Conservation (phyloP, 2,888 invertebrate species). For the Mythimna loreyi region DNA sequence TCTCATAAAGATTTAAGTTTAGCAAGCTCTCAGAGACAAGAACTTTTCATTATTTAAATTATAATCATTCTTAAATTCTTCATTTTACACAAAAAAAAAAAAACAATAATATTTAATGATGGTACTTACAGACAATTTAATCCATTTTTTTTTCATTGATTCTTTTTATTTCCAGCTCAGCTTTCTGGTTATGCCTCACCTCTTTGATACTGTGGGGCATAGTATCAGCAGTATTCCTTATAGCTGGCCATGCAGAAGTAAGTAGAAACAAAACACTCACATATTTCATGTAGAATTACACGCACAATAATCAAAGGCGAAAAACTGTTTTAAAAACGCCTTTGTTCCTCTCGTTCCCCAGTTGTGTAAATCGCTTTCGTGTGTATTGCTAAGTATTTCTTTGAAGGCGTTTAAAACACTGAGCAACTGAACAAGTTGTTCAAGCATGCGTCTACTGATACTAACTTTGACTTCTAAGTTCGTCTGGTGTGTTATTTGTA, state of each 20-base stretch:
- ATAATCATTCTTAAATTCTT: too few species aligned
- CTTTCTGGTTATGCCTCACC: conserved; percentile 90
- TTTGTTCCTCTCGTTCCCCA: conserved; percentile 61
- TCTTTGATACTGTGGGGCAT: conserved; percentile 92
- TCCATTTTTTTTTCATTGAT: too few species aligned
- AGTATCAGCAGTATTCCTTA: conserved; percentile 90
- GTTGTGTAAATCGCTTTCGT: conserved; percentile 61
- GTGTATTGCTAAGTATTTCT: conserved; percentile 66
- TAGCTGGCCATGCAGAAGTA: conserved; percentile 93
- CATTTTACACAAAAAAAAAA: too few species aligned
- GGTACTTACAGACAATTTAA: too few species aligned
- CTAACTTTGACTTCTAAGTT: conserved; percentile 39
- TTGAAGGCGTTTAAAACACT: conserved; percentile 62
- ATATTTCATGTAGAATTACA: conserved; percentile 48
- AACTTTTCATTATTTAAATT: too few species aligned
- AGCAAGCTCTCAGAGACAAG: too few species aligned
- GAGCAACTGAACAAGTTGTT: conserved; percentile 35
- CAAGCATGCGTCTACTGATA: conserved; percentile 32
- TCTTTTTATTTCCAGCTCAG: conserved; percentile 82
- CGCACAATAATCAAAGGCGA: conserved; percentile 58
- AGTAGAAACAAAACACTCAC: conserved; percentile 41
- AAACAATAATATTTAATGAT: too few species aligned
- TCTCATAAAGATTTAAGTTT: too few species aligned
- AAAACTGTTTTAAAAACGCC: conserved; percentile 55
- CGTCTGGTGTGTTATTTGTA: conserved; percentile 25